Conservation (phyloP, 2,113 vertebrate genomes). For the Aleadryas rufinucha region DNA sequence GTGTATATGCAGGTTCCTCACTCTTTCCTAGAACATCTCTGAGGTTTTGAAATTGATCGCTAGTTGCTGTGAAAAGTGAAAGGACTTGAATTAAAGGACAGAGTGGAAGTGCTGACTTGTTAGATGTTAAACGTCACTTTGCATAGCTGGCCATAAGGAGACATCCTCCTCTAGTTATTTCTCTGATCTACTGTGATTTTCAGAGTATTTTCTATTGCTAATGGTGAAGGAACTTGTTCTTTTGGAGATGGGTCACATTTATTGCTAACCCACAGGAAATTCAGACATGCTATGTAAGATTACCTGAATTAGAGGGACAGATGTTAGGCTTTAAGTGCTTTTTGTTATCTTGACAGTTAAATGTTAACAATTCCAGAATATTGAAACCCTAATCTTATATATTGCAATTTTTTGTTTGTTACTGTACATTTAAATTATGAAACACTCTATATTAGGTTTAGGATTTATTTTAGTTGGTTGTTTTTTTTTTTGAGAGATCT, state of each 20-base stretch:
- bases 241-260: background rate
- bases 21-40: background rate
- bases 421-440: background rate
- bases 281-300: background rate
- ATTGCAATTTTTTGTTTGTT: background rate
- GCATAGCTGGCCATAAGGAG: background rate
- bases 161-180: background rate
- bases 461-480: background rate
- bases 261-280: background rate
- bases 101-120: background rate
- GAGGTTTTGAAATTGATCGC: background rate
- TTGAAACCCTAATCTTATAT: background rate
- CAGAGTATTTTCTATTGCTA: background rate
- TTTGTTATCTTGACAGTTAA: background rate
- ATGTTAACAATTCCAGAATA: background rate
- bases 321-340: background rate
- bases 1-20: background rate
- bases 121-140: background rate
- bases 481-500: background rate
- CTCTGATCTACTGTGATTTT: background rate
- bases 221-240: background rate
- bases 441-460: background rate
- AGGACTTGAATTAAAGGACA: background rate
- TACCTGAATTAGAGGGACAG: background rate
- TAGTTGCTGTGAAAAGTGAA: background rate